Evolutionary conservation across 1,140 invertebrate genomes (phyloP), one percentile per base, ranked within the genome.

Genomic region (Yoshiicerus persimilis): DNA sequence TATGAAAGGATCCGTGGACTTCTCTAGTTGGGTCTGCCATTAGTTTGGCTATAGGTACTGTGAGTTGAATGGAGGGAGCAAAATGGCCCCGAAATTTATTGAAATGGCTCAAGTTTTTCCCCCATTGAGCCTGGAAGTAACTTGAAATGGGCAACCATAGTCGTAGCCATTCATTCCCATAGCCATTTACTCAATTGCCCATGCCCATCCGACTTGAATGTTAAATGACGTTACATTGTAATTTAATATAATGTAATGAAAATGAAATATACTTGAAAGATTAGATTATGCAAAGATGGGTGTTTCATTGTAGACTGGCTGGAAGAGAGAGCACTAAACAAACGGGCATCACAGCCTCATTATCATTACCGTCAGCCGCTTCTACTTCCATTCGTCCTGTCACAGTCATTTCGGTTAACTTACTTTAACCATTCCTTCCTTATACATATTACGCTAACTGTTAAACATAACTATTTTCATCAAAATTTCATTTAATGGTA

Each of bases 1-100:
- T 70, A 70, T 70, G 23, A 70, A 70, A 70, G 64, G 23, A 70
- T 80, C 75, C 38, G 11, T 80, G 27, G 30, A 80, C 64, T 70
- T 30, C 64, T 70, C 23, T 70, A 70, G 23, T 13, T 80, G 75
- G 38, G 32, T 80, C 75, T 20, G 23, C 34, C 32, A 80, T 80
- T 80, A 80, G 75, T 80, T 80, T 80, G 27, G 34, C 75, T 80
- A 80, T 80, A 80, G 75, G 75, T 80, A 80, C 30, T 80, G 75
- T 36, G 23, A 80, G 75, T 80, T 80, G 75, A 84, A 84, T 62
- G 83, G 38, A 84, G 47, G 47, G 47, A 84, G 47, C 77, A 87
- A 84, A 87, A 87, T 87, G 87, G 87, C 70, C 34, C 47, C 70
- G 75, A 87, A 87, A 87, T 87, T 87, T 87, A 87, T 87, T 87